phyloP scores from a whole-genome alignment of 1,140 invertebrate genomes.

The Leptopilina clavipes region DNA sequence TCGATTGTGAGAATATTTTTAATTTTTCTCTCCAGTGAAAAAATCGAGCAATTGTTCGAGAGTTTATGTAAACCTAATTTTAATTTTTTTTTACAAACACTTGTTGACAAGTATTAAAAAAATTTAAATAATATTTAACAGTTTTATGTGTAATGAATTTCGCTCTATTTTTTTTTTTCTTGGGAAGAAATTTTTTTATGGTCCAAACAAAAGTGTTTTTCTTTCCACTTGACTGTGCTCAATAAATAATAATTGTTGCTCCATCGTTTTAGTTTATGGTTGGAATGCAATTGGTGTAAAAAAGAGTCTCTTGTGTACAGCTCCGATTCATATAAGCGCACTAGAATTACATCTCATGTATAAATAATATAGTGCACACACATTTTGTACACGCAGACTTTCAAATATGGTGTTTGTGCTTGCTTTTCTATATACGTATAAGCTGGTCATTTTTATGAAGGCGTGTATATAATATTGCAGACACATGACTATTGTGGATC shows the following conservation, averaged over 20 bases:
- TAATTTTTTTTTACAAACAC: too few species aligned
- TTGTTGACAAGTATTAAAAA: too few species aligned
- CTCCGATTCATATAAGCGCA: not conserved
- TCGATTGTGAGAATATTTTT: too few species aligned
- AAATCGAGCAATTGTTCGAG: too few species aligned
- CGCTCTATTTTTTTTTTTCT: not conserved
- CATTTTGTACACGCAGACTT: not conserved
- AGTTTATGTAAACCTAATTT: too few species aligned
- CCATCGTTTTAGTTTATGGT: not conserved
- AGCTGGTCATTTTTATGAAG: constrained; percentile 29
- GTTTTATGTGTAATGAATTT: not conserved
- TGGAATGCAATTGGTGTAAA: not conserved
- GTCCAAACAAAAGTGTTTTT: constrained; percentile 1
- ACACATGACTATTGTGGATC: not conserved
- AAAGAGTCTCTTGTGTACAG: not conserved
- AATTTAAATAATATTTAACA: too few species aligned
- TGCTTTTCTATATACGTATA: not conserved
- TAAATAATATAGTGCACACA: not conserved
- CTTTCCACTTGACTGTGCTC: not conserved
- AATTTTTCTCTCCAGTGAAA: too few species aligned
- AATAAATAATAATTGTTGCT: constrained; percentile 15
- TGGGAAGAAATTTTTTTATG: too few species aligned
- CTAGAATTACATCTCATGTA: not conserved
- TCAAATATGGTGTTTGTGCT: not conserved
- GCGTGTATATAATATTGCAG: not conserved